phyloP scores from a whole-genome alignment of 2,797 vertebrate species.

The Myotis vivesi region DNA sequence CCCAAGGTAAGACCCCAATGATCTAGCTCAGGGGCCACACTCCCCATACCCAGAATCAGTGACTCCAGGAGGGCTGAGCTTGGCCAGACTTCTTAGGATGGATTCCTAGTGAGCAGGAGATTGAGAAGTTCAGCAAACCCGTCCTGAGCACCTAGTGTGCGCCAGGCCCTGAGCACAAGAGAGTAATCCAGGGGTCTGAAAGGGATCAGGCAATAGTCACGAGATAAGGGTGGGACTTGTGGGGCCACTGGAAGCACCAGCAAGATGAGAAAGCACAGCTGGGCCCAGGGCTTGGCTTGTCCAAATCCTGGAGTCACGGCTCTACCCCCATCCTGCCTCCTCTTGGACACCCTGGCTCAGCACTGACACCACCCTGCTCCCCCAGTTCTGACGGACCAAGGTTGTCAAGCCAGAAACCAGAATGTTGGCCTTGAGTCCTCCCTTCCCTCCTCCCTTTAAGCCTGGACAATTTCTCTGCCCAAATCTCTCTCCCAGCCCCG shows the following conservation, averaged over 20 bases:
- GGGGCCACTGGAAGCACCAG: neutral
- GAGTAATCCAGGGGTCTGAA: neutral
- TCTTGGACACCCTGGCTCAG: neutral
- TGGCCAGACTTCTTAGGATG: neutral
- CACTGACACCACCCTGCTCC: neutral
- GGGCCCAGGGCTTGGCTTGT: neutral
- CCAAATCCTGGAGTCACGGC: neutral
- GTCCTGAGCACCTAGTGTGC: fast-evolving
- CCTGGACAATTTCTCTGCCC: neutral
- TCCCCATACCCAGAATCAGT: neutral
- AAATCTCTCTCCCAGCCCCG: neutral
- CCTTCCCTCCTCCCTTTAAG: neutral
- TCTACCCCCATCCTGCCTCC: neutral
- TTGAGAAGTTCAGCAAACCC: neutral
- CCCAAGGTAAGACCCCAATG: neutral
- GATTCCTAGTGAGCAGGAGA: neutral
- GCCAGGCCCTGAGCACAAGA: neutral
- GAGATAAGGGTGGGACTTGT: neutral
- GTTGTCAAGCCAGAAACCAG: neutral
- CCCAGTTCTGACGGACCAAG: too few species aligned
- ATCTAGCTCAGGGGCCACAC: neutral
- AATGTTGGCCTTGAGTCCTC: neutral
- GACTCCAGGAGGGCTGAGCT: neutral
- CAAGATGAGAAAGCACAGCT: too few species aligned
- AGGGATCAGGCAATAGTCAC: neutral